Base-by-base conservation (phyloP, 2,113 vertebrate genomes). In the Toxotes jaculatrix region DNA sequence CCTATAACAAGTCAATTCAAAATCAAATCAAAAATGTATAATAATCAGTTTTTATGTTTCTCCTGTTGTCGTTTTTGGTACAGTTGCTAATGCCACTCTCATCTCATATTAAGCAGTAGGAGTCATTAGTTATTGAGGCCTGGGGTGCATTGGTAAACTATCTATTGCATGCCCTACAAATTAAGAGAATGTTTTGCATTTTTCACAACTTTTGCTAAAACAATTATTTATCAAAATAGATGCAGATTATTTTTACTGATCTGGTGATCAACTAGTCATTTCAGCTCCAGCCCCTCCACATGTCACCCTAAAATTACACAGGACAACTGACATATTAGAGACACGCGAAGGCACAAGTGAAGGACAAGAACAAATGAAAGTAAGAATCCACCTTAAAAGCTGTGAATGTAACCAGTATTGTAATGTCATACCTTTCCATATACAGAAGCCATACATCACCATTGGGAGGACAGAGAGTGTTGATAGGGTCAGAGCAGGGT, bases 401-500 rank as follows among this genome's bases (percentile, higher is more conserved):
- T 23, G 62, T 51, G 47, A 75, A 43, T n/a, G 36, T 64, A 36
- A 32, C 36, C 12, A 47, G 17, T 40, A 43, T 74, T 34, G 21
- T 31, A 66, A 72, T 34, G 21, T 64, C 19, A 53, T 59, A 40
- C 38, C 79, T 67, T 63, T 55, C 62, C 38, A 61, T 75, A 53
- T 51, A 40, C n/a, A 63, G 27, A 67, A 80, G 34, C 73, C 34
- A 53, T 83, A 31, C 68, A 78, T 78, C 74, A 21, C 32, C 51
- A 7, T 2, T 21, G 47, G 51, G 31, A 53, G 61, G 57, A 63
- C 66, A 4, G 61, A 31, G 77, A 60, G 72, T 78, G 81, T 82
- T 87, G 88, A 84, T 66, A 4, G 68, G 83, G 79, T 89, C 82
- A 77, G 38, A 69, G 82, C 56, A 13, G 23, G 40, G 49, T 60